Evolutionary conservation across 2,797 vertebrate genomes (phyloP).

Genomic region (Ctenopoma kingsleyae): DNA sequence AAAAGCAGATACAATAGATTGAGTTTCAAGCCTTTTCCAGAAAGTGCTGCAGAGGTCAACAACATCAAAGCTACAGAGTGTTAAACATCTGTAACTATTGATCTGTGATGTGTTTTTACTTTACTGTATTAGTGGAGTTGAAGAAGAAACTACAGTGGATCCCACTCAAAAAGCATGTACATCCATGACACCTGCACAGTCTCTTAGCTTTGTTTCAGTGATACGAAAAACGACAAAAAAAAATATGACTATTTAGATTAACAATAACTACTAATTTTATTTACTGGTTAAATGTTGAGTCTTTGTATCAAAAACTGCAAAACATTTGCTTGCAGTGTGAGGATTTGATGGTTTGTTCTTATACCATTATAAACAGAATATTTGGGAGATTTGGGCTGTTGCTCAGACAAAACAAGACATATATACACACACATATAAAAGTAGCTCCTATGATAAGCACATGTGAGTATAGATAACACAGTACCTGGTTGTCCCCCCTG

Average conservation of each 20-base stretch:
- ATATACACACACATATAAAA: background rate
- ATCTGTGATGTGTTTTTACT: constrained; percentile 8
- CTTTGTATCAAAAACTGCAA: background rate
- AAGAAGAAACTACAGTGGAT: background rate
- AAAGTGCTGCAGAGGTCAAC: constrained; percentile 26
- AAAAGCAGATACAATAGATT: background rate
- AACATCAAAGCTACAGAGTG: constrained; percentile 17
- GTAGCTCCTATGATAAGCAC: background rate
- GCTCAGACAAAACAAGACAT: too few species aligned
- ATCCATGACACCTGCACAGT: background rate
- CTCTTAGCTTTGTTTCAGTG: background rate
- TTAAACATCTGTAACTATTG: constrained; percentile 12
- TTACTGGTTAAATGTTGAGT: background rate
- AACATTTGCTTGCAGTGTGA: background rate
- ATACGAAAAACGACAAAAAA: background rate
- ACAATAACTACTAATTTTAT: too few species aligned
- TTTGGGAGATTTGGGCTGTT: too few species aligned
- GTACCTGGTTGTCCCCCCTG: constrained; percentile 90
- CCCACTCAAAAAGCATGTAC: background rate
- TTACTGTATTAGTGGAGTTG: background rate
- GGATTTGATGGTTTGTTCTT: background rate
- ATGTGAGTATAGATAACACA: background rate
- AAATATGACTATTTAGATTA: too few species aligned
- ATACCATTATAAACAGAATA: too few species aligned
- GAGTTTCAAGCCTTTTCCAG: background rate